These are phyloP conservation scores for Hedychridium roseum DNA, from an alignment of 2,888 invertebrate genomes.

Conservation along the genomic window DNA sequence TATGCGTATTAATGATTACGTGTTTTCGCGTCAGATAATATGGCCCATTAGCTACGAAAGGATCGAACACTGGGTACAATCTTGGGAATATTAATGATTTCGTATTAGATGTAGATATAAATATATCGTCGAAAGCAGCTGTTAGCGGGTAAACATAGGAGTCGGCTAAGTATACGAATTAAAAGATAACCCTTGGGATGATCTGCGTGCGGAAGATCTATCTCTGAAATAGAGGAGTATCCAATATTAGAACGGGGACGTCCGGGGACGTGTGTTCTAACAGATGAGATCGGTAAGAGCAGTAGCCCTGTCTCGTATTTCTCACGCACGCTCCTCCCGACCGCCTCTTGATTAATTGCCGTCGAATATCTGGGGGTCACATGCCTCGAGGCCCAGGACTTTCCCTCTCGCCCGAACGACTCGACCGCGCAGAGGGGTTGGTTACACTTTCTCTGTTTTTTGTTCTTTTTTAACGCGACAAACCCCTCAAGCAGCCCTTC, in stretches of 20 bases:
- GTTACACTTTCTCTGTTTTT: constrained; percentile 21
- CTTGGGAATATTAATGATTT: too few relatives aligned
- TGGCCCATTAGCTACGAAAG: too few relatives aligned
- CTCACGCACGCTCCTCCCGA: constrained; percentile 53
- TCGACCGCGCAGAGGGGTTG: constrained; percentile 32
- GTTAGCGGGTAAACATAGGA: too few relatives aligned
- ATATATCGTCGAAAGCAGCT: too few relatives aligned
- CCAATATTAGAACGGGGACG: not conserved
- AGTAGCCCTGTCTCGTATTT: constrained; percentile 50
- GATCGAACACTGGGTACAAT: too few relatives aligned
- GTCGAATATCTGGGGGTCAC: constrained; percentile 40
- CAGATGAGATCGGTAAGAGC: constrained; percentile 33
- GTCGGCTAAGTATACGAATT: too few relatives aligned
- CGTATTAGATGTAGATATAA: too few relatives aligned
- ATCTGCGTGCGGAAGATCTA: constrained; percentile 34
- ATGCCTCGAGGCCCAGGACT: constrained; percentile 25
- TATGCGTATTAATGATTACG: too few relatives aligned
- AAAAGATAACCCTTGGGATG: too few relatives aligned
- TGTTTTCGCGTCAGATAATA: too few relatives aligned
- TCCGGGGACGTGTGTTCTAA: constrained; percentile 10
- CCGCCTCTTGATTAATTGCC: constrained; percentile 53
- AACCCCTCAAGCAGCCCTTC: constrained; percentile 28
- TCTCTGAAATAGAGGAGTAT: constrained; percentile 16
- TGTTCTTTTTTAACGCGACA: constrained; percentile 28
- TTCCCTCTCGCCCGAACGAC: constrained; percentile 22